Evolutionary conservation across 2,797 vertebrate genomes (phyloP), one percentile per base, ranked within the genome.

Genomic region (Brotogeris chrysoptera): DNA sequence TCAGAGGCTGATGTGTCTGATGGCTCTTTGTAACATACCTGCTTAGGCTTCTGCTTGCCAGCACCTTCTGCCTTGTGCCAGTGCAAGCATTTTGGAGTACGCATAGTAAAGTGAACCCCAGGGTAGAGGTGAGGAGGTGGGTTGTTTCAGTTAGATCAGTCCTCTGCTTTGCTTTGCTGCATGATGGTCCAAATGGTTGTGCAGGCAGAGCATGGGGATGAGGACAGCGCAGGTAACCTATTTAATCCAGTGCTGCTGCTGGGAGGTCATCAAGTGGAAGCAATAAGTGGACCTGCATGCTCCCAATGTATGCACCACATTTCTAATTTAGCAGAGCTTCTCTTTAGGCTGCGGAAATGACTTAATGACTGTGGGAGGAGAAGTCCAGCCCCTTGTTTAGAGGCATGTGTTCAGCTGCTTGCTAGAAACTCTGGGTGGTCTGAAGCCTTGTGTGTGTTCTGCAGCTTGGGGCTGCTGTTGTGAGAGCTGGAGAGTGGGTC

Each of bases 91-190:
- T 87, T 52, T 57, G 13, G 61, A 65, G 44, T 47, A 55, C 39
- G 4, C 13, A 0, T 9, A 32, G 39, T 47, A 3, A 65, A 72
- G n/a, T 2, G 1, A 46, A 20, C 32, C 10, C 32, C 10, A 5
- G 63, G 5, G 3, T 39, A 41, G 68, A 44, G 43, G 46, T 65
- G 83, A 68, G 71, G 43, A 63, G 16, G 8, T 13, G 43, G 9
- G 6, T 18, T 63, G 15, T 46, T 63, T 50, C 15, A 8, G 11
- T 6, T 66, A 41, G 32, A 34, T 66, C 30, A 5, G 9, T 32
- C 70, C 52, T 70, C 25, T 52, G 64, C 47, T 63, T 24, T 57
- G 57, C 60, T 69, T 57, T 73, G 52, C 27, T 76, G n/a, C 4
- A 0, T 11, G 36, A 6, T 46, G 50, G 28, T 64, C 38, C 57